These are phyloP conservation scores for Isichthys henryi DNA, from an alignment of 2,113 vertebrate species.

Conservation along the genomic window DNA sequence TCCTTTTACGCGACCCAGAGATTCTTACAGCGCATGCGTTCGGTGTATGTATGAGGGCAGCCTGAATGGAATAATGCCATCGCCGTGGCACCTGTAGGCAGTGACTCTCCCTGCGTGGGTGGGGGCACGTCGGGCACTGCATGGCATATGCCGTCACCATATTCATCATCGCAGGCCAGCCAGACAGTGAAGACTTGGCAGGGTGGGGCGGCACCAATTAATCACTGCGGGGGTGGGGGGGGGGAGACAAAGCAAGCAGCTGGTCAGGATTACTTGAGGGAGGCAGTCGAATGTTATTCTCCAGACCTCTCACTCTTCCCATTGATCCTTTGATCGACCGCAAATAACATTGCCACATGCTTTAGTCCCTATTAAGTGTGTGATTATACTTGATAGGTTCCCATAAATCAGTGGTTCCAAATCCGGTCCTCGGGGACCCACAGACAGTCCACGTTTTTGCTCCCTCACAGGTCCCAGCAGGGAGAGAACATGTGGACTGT, in stretches of 20 bases:
- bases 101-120: background rate
- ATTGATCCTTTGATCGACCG: background rate
- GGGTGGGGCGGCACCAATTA: background rate
- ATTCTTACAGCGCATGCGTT: background rate
- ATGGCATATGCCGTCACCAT: background rate
- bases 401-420: background rate
- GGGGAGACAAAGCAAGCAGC: background rate
- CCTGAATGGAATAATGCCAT: background rate
- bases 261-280: background rate
- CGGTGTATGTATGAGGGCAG: background rate
- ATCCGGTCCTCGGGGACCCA: background rate
- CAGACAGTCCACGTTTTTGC: background rate
- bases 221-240: background rate
- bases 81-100: background rate
- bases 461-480: too few species aligned
- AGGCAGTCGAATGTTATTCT: background rate
- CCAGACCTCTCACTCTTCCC: background rate
- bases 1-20: background rate
- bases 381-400: background rate
- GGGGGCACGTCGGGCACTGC: background rate
- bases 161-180: background rate
- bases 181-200: background rate
- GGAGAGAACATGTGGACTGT: too few species aligned
- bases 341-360: background rate
- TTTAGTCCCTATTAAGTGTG: background rate